Evolutionary conservation across 2,888 invertebrate species (phyloP).

Genomic region (Brenthis hecate): DNA sequence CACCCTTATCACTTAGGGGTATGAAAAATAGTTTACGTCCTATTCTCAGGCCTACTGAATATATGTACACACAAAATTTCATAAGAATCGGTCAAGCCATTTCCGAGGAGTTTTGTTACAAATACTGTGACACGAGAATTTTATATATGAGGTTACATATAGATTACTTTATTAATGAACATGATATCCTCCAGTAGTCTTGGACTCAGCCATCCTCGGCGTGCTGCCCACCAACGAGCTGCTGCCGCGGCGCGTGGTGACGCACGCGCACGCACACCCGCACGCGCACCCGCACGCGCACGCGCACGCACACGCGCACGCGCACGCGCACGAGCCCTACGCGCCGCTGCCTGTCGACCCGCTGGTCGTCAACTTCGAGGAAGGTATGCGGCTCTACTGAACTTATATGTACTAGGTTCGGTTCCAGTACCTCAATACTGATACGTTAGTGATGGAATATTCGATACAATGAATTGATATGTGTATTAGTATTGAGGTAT

Average conservation of each 20-base stretch:
- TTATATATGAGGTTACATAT: too few species aligned
- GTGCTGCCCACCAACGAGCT: slow-evolving; percentile 67
- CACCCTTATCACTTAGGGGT: too few species aligned
- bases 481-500: slow-evolving; percentile 30
- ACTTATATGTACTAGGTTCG: slow-evolving; percentile 69
- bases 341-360: slow-evolving; percentile 84
- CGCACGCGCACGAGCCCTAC: slow-evolving; percentile 58
- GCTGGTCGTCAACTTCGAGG: slow-evolving; percentile 90
- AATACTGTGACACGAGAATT: too few species aligned
- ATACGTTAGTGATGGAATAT: too few species aligned
- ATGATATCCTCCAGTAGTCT: slow-evolving; percentile 53
- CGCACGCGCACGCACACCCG: slow-evolving; percentile 50
- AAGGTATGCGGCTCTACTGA: slow-evolving; percentile 91
- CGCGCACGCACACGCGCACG: slow-evolving; percentile 47
- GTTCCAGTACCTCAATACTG: too few species aligned
- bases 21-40: too few species aligned
- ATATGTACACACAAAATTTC: too few species aligned
- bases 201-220: slow-evolving; percentile 73
- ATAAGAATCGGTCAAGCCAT: too few species aligned
- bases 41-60: too few species aligned
- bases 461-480: too few species aligned
- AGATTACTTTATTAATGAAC: neutral
- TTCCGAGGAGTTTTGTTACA: too few species aligned
- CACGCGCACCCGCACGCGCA: slow-evolving; percentile 50
- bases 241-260: slow-evolving; percentile 60